phyloP scores from a whole-genome alignment of 1,140 invertebrate genomes.

The Melanaphis sacchari region DNA sequence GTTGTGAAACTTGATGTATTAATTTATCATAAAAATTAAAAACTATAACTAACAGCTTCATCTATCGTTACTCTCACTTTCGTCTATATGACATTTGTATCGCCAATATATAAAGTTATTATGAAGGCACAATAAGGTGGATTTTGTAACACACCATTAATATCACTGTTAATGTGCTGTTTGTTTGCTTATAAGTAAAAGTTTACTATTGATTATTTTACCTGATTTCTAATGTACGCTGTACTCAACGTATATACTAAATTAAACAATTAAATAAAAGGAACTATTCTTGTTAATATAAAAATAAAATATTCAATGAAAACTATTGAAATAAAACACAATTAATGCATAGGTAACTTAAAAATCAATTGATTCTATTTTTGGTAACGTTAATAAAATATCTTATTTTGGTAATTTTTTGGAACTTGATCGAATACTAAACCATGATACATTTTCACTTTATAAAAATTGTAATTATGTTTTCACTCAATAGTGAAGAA shows the following conservation, averaged over 20 bases:
- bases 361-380: neutral
- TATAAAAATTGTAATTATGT: too few relatives aligned
- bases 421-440: neutral
- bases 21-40: neutral
- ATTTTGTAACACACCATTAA: neutral
- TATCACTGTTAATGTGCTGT: neutral
- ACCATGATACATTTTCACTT: neutral
- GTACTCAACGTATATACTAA: neutral
- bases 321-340: neutral
- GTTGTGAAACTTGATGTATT: neutral
- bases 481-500: too few relatives aligned
- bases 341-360: neutral
- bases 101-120: neutral
- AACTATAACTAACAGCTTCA: neutral
- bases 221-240: neutral
- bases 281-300: neutral
- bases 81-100: neutral
- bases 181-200: neutral
- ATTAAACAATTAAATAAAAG: neutral
- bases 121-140: neutral
- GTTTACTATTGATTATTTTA: neutral
- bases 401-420: neutral
- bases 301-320: neutral
- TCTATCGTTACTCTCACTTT: neutral
- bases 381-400: neutral